These are phyloP conservation scores for Mnemiopsis leidyi DNA, from an alignment of 37 sponge, comb jelly and placozoan genomes.

Conservation along the genomic window DNA sequence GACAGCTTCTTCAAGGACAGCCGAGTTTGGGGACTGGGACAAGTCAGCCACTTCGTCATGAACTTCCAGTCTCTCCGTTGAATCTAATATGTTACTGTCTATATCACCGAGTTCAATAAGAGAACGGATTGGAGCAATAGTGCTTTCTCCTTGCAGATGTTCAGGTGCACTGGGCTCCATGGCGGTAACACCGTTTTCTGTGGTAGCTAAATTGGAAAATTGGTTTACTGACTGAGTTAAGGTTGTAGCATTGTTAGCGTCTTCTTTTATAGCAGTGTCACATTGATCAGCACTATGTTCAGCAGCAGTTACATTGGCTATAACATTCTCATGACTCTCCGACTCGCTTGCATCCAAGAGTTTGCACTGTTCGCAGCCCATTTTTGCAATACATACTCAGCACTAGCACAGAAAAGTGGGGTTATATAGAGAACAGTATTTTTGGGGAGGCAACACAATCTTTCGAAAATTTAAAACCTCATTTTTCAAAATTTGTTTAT, in stretches of 20 bases:
- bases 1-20: neutral
- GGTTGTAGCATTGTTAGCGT: neutral
- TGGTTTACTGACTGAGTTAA: neutral
- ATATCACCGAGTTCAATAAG: conserved; percentile 17
- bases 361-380: conserved; percentile 67
- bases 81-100: conserved; percentile 43
- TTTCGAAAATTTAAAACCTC: too few species aligned
- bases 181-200: neutral
- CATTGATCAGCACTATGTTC: conserved; percentile 26
- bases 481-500: neutral
- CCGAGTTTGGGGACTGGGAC: neutral
- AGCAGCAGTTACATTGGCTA: conserved; percentile 56
- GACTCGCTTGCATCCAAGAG: conserved; percentile 39
- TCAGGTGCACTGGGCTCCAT: conserved; percentile 17
- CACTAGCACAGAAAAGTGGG: conserved; percentile 14
- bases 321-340: conserved; percentile 54
- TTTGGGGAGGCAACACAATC: neutral
- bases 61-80: conserved; percentile 52
- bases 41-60: conserved; percentile 1
- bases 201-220: conserved; percentile 35
- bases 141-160: neutral
- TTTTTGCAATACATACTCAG: conserved; percentile 60
- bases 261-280: conserved; percentile 19
- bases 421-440: neutral
- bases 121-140: neutral